Evolutionary conservation across 1,140 invertebrate genomes (phyloP).

Genomic region (Lordiphosa stackelbergi): DNA sequence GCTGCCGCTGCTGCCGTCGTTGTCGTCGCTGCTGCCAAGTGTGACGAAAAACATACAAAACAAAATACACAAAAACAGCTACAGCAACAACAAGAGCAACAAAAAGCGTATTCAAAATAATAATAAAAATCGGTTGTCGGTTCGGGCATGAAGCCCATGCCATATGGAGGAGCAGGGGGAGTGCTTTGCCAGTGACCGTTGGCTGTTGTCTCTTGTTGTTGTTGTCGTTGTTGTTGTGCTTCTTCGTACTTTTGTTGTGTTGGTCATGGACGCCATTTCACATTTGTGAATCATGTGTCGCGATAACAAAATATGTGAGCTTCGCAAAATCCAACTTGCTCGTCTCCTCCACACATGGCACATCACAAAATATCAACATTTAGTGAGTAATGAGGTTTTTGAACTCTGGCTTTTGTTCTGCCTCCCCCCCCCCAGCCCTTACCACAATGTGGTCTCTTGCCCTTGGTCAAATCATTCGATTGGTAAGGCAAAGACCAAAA

Average conservation of each 20-base stretch:
- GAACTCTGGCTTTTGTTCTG: conserved; percentile 36
- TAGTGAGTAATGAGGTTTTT: conserved; percentile 57
- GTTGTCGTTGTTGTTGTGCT: conserved; percentile 12
- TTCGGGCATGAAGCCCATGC: conserved; percentile 24
- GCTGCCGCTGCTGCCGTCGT: conserved; percentile 17
- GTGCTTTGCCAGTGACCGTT: conserved; percentile 13
- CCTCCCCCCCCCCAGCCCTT: conserved; percentile 3
- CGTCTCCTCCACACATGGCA: conserved; percentile 11
- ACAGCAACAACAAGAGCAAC: conserved; percentile 44
- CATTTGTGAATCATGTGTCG: conserved; percentile 66
- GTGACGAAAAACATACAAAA: conserved; percentile 74
- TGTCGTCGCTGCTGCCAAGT: conserved; percentile 58
- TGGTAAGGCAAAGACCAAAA: conserved; percentile 37
- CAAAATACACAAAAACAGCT: conserved; percentile 64
- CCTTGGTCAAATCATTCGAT: conserved; percentile 47
- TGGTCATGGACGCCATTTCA: conserved; percentile 71
- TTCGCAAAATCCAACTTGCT: conserved; percentile 4
- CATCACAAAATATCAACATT: conserved; percentile 47
- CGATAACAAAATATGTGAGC: conserved; percentile 55
- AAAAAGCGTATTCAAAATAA: conserved; percentile 73
- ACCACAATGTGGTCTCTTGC: background rate
- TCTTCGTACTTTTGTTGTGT: conserved; percentile 43
- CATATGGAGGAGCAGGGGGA: conserved; percentile 14
- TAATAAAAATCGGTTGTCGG: conserved; percentile 65
- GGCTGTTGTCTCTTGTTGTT: conserved; percentile 12